Conservation (phyloP, 2,113 vertebrate species). For the Hippocampus mohnikei region DNA sequence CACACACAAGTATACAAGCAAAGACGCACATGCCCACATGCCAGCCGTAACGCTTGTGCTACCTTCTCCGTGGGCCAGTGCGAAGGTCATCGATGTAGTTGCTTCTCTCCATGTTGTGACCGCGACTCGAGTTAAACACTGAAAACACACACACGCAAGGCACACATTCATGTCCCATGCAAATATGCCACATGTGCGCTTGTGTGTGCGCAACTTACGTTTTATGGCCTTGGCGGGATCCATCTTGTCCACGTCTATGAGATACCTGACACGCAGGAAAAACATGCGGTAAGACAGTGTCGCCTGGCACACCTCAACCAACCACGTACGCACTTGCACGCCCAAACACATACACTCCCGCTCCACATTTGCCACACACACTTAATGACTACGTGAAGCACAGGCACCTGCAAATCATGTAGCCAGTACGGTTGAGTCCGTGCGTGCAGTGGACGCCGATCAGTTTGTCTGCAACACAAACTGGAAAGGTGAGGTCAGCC, state of each 20-base stretch:
- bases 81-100: slow-evolving; percentile 6
- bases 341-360: not conserved
- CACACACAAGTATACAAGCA: not conserved
- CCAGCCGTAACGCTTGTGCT: not conserved
- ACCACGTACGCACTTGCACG: not conserved
- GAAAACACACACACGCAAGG: not conserved
- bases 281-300: no score
- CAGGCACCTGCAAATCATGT: slow-evolving; percentile 9
- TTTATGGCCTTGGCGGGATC: not conserved
- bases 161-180: not conserved
- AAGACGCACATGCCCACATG: not conserved
- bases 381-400: no score
- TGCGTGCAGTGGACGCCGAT: slow-evolving; percentile 14
- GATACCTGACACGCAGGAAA: not conserved
- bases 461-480: slow-evolving; percentile 9
- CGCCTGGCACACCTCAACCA: no score
- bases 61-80: not conserved
- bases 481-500: no score
- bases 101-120: not conserved
- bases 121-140: slow-evolving; percentile 6
- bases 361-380: not conserved
- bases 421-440: slow-evolving; percentile 12
- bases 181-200: no score
- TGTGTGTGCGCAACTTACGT: not conserved
- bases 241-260: slow-evolving; percentile 6